Evolutionary conservation across 2,888 invertebrate species (phyloP).

Genomic region (Coremacera marginata): DNA sequence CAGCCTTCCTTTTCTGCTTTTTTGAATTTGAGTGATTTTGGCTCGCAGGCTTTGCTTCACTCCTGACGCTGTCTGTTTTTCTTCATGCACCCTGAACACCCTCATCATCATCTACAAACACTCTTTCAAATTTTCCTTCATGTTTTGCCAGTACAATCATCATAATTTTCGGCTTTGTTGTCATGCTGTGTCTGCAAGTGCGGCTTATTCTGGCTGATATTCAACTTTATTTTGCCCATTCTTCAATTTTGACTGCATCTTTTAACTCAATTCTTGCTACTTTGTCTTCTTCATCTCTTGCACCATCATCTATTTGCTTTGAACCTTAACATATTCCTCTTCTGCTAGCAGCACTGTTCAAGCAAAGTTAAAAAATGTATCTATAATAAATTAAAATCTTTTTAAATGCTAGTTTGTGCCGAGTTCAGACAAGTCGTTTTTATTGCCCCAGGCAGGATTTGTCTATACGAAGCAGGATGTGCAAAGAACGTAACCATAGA

Average conservation of each 20-base stretch:
- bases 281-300: neutral
- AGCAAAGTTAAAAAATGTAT: conserved; percentile 51
- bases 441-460: neutral
- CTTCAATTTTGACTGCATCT: conserved; percentile 57
- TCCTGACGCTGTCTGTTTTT: neutral
- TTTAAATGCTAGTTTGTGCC: conserved; percentile 59
- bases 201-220: conserved; percentile 23
- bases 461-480: neutral
- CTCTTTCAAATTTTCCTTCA: neutral
- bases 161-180: neutral
- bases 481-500: neutral
- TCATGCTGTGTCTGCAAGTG: conserved; percentile 19
- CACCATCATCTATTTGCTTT: neutral
- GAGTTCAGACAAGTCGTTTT: conserved; percentile 44
- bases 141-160: neutral
- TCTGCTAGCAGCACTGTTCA: neutral
- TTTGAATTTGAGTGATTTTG: too few species aligned
- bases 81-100: neutral
- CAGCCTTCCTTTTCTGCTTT: too few species aligned
- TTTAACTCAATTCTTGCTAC: neutral
- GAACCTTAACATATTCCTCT: neutral
- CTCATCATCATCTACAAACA: neutral
- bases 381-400: conserved; percentile 67
- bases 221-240: conserved; percentile 6
- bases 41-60: too few species aligned